Percentiles rank a stretch among this genome's conserved stretches.
These are phyloP conservation scores for Agapornis canus DNA, from an alignment of 2,797 vertebrate species.

Conservation along the genomic window DNA sequence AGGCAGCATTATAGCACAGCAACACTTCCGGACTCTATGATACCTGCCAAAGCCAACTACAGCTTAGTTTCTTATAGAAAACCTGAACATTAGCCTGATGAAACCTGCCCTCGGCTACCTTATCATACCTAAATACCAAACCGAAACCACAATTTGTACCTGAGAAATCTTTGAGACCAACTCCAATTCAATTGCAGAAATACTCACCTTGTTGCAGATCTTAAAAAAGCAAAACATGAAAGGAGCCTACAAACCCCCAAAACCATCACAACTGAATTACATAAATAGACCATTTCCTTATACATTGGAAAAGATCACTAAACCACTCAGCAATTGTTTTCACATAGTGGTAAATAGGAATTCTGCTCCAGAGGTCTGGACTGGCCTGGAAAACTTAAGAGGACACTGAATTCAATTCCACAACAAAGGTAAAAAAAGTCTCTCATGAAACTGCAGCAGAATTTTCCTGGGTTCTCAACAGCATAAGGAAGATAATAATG, in stretches of 20 bases:
- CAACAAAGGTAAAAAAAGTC: not conserved
- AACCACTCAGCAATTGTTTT: not conserved
- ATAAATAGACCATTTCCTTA: not conserved
- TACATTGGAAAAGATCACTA: not conserved
- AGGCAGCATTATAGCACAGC: not conserved
- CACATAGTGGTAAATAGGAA: not conserved
- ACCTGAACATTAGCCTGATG: not conserved
- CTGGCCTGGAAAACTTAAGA: not conserved
- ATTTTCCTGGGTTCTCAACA: not conserved
- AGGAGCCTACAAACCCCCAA: not conserved
- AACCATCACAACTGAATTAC: not conserved
- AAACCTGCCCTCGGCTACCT: not conserved
- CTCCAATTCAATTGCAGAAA: not conserved
- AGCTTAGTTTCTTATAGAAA: not conserved
- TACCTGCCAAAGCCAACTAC: not conserved
- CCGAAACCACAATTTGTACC: not conserved
- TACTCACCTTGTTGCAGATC: not conserved
- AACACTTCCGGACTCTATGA: fast-evolving
- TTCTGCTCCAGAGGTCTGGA: not conserved
- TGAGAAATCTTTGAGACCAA: not conserved
- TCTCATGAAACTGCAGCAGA: not conserved
- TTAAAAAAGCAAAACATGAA: fast-evolving
- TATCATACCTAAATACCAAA: not conserved
- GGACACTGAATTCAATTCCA: not conserved
- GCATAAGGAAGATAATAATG: not conserved